Evolutionary conservation across 2,888 invertebrate species (phyloP).

Genomic region (Laspeyria flexula): DNA sequence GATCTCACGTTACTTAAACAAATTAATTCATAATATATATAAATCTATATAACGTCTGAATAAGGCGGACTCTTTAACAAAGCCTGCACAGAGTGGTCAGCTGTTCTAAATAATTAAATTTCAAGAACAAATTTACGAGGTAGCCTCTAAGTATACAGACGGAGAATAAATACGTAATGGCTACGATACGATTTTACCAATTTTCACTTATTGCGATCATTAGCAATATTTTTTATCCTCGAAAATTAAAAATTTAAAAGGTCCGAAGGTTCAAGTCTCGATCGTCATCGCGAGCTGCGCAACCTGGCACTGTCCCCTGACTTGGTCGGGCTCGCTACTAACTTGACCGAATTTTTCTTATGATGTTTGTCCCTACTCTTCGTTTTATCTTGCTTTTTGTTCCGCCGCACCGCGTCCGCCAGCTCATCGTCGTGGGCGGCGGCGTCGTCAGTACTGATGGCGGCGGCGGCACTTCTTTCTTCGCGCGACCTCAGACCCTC

Average conservation of each 20-base stretch:
- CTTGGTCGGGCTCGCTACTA: constrained; percentile 54
- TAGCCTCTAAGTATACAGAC: no score
- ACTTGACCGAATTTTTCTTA: constrained; percentile 58
- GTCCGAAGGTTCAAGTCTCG: constrained; percentile 2
- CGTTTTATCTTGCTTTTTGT: constrained; percentile 58
- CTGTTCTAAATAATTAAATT: constrained; percentile 12
- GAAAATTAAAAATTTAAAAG: constrained; percentile 1
- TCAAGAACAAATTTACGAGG: background rate
- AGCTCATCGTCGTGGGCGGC: constrained; percentile 10
- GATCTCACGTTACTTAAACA: constrained; percentile 27
- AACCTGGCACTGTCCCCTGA: constrained; percentile 73
- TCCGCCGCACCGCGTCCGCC: constrained; percentile 57
- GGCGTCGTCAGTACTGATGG: background rate
- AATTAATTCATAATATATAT: constrained; percentile 34
- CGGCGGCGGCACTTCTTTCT: background rate
- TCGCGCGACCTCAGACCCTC: constrained; percentile 46
- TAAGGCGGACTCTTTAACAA: constrained; percentile 45
- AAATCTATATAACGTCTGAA: constrained; percentile 43
- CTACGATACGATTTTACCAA: no score
- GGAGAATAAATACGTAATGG: no score
- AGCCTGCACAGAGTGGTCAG: constrained; percentile 19
- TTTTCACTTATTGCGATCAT: no score
- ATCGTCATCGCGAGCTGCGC: constrained; percentile 81
- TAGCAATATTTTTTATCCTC: no score
- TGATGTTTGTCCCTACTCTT: constrained; percentile 60